phyloP scores from a whole-genome alignment of 2,113 vertebrate species.

The Scartelaos histophorus region DNA sequence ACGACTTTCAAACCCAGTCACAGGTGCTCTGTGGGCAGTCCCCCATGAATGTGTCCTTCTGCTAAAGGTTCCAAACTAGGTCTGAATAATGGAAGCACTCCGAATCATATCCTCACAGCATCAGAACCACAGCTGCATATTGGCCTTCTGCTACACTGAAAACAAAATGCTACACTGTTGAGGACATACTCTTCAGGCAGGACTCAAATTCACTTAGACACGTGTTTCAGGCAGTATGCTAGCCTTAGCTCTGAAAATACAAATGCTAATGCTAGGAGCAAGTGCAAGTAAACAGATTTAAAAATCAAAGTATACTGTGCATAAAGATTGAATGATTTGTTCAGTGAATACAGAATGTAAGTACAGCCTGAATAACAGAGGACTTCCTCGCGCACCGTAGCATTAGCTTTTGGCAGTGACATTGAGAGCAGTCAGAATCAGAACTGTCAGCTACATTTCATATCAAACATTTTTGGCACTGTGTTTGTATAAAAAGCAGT shows the following conservation, averaged over 20 bases:
- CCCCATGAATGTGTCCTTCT: neutral
- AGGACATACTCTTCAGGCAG: neutral
- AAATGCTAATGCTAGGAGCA: neutral
- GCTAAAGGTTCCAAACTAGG: neutral
- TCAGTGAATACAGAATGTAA: neutral
- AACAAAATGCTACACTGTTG: neutral
- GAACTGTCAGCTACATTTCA: neutral
- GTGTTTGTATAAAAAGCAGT: conserved; percentile 3
- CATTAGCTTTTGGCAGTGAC: conserved; percentile 10
- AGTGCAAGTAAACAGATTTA: neutral
- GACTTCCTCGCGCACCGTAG: neutral
- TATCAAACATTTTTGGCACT: neutral
- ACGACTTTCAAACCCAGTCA: no score
- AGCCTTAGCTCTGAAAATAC: conserved; percentile 1
- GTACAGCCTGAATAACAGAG: neutral
- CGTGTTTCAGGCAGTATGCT: neutral
- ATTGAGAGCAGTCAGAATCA: neutral
- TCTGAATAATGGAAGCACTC: neutral
- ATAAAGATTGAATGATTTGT: conserved; percentile 1
- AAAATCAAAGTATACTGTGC: neutral
- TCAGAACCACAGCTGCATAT: neutral
- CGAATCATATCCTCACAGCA: neutral
- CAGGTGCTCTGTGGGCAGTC: neutral
- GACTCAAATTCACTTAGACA: neutral
- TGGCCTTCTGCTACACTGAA: neutral